Evolutionary conservation across 2,888 invertebrate species (phyloP), one percentile per base, ranked within the genome.

Genomic region (Bursaphelenchus okinawaensis): DNA sequence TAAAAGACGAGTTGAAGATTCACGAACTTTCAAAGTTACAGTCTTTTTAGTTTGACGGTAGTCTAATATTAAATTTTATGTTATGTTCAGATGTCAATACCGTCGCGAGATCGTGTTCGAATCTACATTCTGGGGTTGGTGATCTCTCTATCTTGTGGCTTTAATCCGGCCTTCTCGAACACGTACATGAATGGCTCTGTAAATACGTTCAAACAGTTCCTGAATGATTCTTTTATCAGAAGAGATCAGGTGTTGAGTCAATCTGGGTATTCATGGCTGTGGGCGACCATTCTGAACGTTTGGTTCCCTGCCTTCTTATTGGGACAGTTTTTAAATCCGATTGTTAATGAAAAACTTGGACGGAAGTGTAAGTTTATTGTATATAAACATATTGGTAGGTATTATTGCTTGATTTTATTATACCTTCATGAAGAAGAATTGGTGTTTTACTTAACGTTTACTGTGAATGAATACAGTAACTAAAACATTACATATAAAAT

Each of bases 131-230:
- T 40, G 40, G 40, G 40, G 16, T 54, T 54, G 22, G 24, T 63
- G 0, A 65, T 77, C 19, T 69, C 75, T 0, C 63, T 75, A 3
- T 61, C 77, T 4, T 67, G 73, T n/a, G 76, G 75, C 55, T 76
- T 75, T 52, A 72, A 75, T 19, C 75, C 75, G 66, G 77, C 75
- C n/a, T 77, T 75, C 63, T 73, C 75, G 0, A 66, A 73, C 0
- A 74, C 75, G 19, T 78, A 76, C 62, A 55, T 77, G 40, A 78
- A 78, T 52, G 75, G 75, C 6, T 74, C 77, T 0, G 75, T 78
- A 0, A 69, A 70, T 55, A 66, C 72, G 27, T 78, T 78, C 56
- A 73, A 76, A 22, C 0, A 4, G 6, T 70, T 62, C 54, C 23
- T 69, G 7, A 66, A 67, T 27, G 54, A 57, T 20, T 67, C 66